Conservation (phyloP, 2,113 vertebrate species). For the Semicossyphus pulcher region DNA sequence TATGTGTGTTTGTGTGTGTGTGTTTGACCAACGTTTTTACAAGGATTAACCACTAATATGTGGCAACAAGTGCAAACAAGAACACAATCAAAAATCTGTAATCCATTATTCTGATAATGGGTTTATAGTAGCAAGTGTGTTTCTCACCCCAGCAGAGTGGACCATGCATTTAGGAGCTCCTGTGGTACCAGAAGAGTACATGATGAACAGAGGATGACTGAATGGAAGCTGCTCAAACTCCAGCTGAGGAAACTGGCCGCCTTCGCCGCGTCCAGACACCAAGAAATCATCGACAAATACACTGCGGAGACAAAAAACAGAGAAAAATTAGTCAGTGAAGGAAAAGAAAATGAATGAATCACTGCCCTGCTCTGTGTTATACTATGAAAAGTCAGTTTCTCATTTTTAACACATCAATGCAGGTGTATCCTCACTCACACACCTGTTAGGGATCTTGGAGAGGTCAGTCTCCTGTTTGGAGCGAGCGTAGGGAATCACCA, state of each 20-base stretch:
- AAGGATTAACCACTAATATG: too few species aligned
- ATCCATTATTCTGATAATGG: not conserved
- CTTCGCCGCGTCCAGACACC: constrained; percentile 81
- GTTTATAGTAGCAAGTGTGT: not conserved
- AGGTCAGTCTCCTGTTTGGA: constrained; percentile 89
- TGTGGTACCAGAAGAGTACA: constrained; percentile 97
- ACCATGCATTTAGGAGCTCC: constrained; percentile 99
- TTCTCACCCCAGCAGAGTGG: constrained; percentile 94
- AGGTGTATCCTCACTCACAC: not conserved
- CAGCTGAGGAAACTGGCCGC: constrained; percentile 91
- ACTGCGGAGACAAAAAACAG: constrained; percentile 67
- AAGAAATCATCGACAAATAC: constrained; percentile 94
- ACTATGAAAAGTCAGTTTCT: not conserved
- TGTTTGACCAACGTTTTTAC: too few species aligned
- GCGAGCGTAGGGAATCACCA: constrained; percentile 90
- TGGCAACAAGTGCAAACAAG: too few species aligned
- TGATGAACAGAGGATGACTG: constrained; percentile 93
- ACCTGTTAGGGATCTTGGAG: constrained; percentile 91
- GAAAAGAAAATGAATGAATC: not conserved
- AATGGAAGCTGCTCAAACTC: constrained; percentile 98
- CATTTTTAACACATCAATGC: not conserved
- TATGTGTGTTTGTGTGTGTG: constrained; percentile 17
- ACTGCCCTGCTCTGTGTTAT: not conserved
- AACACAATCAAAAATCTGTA: not conserved
- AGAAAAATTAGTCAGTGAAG: not conserved